Evolutionary conservation across 2,113 vertebrate species (phyloP), one percentile per base, ranked within the genome.

Genomic region (Phylloscopus trochilus): DNA sequence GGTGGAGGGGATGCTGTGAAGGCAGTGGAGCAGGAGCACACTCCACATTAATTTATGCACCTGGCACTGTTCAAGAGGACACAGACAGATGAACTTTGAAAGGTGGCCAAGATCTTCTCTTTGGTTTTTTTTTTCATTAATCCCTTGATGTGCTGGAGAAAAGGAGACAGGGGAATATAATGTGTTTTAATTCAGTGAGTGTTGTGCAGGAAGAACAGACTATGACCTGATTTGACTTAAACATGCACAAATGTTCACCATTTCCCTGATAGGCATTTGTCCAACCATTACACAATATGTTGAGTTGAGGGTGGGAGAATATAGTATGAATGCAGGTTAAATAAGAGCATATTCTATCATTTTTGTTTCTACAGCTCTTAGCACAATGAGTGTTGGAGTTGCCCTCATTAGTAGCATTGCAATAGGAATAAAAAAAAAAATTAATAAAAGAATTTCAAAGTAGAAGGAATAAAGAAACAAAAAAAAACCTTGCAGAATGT

Each of bases 381-480:
- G 63, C 47, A 78, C 75, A 51, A 10, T 30, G 27, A 51, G 10
- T 44, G 1, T 56, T 5, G 39, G 63, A 78, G 76, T 52, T 83
- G 75, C 33, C 85, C 68, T 95, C 88, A 80, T 74, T 55, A 83
- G 64, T 77, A 52, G 22, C n/a, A n/a, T 33, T 86, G 79, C 88
- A 78, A 5, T 15, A 81, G 64, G 69, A 91, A 88, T 91, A 58
- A 72, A 73, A 82, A 59, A 59, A 76, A 77, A 62, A 51, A 41
- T 24, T 78, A 83, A 81, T 83, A 75, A 70, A 89, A 83, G 64
- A 92, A 76, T 72, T 81, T 92, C 62, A 14, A 89, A 86, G 88
- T 75, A 82, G 79, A 89, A 93, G 18, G 27, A 86, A 63, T 63
- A 49, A 91, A 81, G 60, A 76, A 85, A 70, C 43, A 85, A 82